These are phyloP conservation scores for Tenthredo distinguenda DNA, from an alignment of 2,888 invertebrate species.

Conservation along the genomic window DNA sequence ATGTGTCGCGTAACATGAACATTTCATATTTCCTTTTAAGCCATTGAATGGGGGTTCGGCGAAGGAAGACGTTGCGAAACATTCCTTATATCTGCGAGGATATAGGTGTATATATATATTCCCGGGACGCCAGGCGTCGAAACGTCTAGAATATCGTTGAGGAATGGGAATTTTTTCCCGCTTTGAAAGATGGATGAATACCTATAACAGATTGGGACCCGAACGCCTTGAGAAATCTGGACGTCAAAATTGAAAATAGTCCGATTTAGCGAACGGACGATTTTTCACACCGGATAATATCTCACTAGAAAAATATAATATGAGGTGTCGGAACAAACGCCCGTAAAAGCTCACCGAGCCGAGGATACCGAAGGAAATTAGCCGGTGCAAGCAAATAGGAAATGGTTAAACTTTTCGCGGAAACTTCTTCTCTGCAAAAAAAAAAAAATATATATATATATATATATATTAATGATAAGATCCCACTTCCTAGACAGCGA, in stretches of 20 bases:
- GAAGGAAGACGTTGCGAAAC: slow-evolving; percentile 17
- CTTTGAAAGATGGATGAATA: slow-evolving; percentile 47
- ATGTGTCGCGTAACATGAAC: slow-evolving; percentile 11
- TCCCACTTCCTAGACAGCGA: slow-evolving; percentile 13
- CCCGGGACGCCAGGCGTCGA: slow-evolving; percentile 10
- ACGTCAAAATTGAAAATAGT: slow-evolving; percentile 48
- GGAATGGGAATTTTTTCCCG: slow-evolving; percentile 28
- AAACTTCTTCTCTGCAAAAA: slow-evolving; percentile 6
- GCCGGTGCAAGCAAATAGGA: not conserved
- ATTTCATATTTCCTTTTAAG: slow-evolving; percentile 35
- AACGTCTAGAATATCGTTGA: slow-evolving; percentile 12
- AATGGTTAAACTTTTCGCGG: slow-evolving; percentile 35
- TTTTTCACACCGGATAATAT: slow-evolving; percentile 32
- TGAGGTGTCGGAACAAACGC: not conserved
- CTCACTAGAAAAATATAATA: slow-evolving; percentile 10
- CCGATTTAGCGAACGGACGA: slow-evolving; percentile 17
- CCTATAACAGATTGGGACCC: slow-evolving; percentile 31
- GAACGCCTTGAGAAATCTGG: slow-evolving; percentile 28
- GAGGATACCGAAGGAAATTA: slow-evolving; percentile 5
- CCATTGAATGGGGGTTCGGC: slow-evolving; percentile 1
- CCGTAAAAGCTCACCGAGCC: not conserved
- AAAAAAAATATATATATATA: not conserved
- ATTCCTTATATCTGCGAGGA: not conserved
- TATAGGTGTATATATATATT: not conserved
- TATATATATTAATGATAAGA: not conserved